Conservation (phyloP, 2,888 invertebrate genomes). For the Phyllotreta striolata region DNA sequence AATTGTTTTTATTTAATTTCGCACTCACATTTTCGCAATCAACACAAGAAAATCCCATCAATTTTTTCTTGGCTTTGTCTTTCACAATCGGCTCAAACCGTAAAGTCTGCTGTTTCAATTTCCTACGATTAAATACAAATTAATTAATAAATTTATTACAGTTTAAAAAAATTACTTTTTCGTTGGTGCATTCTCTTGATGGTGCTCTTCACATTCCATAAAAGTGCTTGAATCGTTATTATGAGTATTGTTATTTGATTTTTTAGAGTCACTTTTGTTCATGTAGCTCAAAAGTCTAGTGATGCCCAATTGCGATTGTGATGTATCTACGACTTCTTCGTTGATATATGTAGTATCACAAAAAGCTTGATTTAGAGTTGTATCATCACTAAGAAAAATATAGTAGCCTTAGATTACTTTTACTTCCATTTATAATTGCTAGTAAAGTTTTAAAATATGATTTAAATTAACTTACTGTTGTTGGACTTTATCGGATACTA, state of each 20-base stretch:
- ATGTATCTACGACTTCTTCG: not conserved
- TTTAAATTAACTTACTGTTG: constrained; percentile 7
- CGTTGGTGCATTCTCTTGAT: constrained; percentile 3
- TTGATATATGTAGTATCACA: not conserved
- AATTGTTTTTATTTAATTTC: not conserved
- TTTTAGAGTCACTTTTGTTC: constrained; percentile 36
- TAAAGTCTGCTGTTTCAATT: constrained; percentile 27
- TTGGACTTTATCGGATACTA: constrained; percentile 8
- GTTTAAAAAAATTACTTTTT: constrained; percentile 16
- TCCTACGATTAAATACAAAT: constrained; percentile 27
- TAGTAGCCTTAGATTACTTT: not conserved
- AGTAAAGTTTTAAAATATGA: not conserved
- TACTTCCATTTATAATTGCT: constrained; percentile 3
- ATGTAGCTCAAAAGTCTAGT: constrained; percentile 41
- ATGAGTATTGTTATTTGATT: constrained; percentile 12
- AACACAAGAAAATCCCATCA: constrained; percentile 51
- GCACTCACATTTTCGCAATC: constrained; percentile 47
- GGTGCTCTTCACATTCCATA: constrained; percentile 22
- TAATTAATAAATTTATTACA: constrained; percentile 2
- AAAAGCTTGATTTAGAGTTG: no score
- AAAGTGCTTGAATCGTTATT: no score
- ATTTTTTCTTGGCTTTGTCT: constrained; percentile 48
- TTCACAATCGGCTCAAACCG: constrained; percentile 45
- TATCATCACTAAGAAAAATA: no score
- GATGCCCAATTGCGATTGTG: constrained; percentile 38